Evolutionary conservation across 2,888 invertebrate species (phyloP).

Genomic region (Tinea trinotella): DNA sequence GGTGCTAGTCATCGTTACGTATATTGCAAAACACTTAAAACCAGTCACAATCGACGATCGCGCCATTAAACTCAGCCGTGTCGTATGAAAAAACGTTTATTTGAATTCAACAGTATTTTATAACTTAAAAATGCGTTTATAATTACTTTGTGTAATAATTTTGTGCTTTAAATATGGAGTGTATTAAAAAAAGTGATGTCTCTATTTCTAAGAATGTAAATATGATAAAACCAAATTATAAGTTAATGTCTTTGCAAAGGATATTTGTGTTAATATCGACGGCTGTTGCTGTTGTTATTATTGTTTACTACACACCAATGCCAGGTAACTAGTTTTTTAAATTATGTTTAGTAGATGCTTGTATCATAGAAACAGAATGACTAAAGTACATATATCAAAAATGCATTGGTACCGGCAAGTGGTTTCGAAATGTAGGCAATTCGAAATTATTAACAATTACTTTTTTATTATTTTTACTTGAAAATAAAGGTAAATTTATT

Average conservation of each 20-base stretch:
- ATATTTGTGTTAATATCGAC: constrained; percentile 77
- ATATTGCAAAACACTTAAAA: not conserved
- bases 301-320: constrained; percentile 80
- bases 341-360: too few species aligned
- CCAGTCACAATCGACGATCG: constrained; percentile 19
- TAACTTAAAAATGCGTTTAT: not conserved
- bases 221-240: constrained; percentile 61
- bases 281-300: constrained; percentile 76
- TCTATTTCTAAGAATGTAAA: constrained; percentile 27
- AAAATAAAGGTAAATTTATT: too few species aligned
- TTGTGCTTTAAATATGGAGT: constrained; percentile 36
- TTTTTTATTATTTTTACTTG: too few species aligned
- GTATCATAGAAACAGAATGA: too few species aligned
- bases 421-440: too few species aligned
- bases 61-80: constrained; percentile 21
- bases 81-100: not conserved
- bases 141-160: not conserved
- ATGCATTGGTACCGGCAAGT: too few species aligned
- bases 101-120: not conserved
- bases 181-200: constrained; percentile 40
- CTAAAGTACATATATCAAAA: too few species aligned
- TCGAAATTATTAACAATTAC: too few species aligned
- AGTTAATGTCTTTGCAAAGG: constrained; percentile 75
- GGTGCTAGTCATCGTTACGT: not conserved
- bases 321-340: too few species aligned